Conservation (phyloP, 2,113 vertebrate species). For the Suncus etruscus region DNA sequence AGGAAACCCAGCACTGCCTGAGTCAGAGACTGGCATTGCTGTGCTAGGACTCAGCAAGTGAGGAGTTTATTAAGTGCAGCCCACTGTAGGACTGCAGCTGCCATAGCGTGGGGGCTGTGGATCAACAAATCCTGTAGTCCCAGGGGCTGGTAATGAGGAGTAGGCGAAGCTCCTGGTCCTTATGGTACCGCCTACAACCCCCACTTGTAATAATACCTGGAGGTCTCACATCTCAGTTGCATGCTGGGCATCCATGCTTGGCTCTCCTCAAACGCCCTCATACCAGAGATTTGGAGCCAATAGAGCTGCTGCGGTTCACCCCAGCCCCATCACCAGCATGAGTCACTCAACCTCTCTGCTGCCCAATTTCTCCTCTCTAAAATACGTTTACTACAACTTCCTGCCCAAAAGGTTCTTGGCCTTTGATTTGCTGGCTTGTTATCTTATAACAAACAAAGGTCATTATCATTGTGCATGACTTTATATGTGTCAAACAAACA, state of each 20-base stretch:
- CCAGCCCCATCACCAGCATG: not conserved
- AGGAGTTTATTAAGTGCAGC: not conserved
- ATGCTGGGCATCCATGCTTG: too few relatives aligned
- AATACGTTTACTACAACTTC: not conserved
- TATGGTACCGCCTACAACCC: not conserved
- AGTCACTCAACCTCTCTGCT: not conserved
- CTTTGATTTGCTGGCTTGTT: not conserved
- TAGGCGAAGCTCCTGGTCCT: not conserved
- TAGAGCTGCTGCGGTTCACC: not conserved
- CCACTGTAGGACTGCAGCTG: not conserved
- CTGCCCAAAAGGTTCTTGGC: not conserved
- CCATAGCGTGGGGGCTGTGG: not conserved
- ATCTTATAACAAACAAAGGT: not conserved
- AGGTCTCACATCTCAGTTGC: rapidly evolving
- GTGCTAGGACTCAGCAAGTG: not conserved
- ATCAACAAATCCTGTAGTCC: not conserved
- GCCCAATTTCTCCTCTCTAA: not conserved
- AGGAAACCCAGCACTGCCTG: not conserved
- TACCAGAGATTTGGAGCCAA: too few relatives aligned
- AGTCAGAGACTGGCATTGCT: not conserved
- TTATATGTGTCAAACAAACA: too few relatives aligned
- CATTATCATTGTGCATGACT: not conserved
- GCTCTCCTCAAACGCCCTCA: too few relatives aligned
- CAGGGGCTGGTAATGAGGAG: rapidly evolving
- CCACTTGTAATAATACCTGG: not conserved